Percentiles rank a stretch among this genome's conserved stretches.
phyloP scores from a whole-genome alignment of 2,797 vertebrate species.

The Antennarius maculatus region DNA sequence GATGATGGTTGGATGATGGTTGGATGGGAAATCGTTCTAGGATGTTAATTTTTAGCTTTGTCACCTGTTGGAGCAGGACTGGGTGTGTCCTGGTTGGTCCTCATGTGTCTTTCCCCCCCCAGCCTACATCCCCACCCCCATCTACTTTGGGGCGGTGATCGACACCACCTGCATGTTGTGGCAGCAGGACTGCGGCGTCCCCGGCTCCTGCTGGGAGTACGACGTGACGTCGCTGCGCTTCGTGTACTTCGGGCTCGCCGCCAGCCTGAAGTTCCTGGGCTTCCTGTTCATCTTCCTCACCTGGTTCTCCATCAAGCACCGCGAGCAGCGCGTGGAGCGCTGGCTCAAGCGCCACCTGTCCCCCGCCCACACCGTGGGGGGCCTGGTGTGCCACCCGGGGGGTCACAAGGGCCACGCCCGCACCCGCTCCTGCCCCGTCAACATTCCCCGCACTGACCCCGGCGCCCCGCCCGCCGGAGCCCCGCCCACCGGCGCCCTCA shows the following conservation, averaged over 20 bases:
- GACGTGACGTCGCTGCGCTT: constrained; percentile 97
- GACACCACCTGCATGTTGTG: constrained; percentile 99
- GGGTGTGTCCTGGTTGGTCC: too few species aligned
- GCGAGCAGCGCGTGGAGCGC: constrained; percentile 88
- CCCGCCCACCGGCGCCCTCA: constrained; percentile 61
- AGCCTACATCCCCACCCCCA: constrained; percentile 99
- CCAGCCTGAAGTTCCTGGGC: constrained; percentile 95
- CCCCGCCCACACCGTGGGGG: constrained; percentile 89
- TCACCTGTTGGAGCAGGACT: not conserved
- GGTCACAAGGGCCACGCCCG: constrained; percentile 86
- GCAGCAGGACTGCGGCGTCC: constrained; percentile 95
- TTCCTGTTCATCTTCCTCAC: constrained; percentile 98
- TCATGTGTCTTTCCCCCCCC: constrained; percentile 53
- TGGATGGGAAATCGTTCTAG: too few species aligned
- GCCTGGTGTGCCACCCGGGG: constrained; percentile 83
- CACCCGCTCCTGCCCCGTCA: constrained; percentile 92
- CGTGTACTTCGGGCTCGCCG: constrained; percentile 96
- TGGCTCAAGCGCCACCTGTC: constrained; percentile 83
- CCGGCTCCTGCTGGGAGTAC: constrained; percentile 98
- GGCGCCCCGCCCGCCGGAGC: constrained; percentile 54
- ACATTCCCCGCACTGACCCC: constrained; percentile 83
- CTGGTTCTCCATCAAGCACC: constrained; percentile 96
- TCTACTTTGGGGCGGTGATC: constrained; percentile 98
- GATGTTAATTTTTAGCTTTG: too few species aligned
- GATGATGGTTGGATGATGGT: too few species aligned